phyloP scores from a whole-genome alignment of 2,797 vertebrate species.

The Bradypus variegatus region DNA sequence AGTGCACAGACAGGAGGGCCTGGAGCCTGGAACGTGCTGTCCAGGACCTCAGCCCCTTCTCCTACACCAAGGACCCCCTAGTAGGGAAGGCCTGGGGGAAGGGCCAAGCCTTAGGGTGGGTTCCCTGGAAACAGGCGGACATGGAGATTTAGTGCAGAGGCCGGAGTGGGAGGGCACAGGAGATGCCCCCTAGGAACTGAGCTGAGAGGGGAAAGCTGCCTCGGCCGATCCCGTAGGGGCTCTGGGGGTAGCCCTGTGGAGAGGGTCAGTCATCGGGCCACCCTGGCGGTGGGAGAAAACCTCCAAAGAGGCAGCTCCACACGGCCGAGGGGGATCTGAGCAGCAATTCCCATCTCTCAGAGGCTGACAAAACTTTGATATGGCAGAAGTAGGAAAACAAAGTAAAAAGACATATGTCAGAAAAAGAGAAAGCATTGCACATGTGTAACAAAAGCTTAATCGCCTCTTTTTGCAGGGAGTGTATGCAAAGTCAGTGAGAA shows the following conservation, averaged over 20 bases:
- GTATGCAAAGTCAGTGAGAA: no score
- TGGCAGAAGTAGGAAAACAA: neutral
- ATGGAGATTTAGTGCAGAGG: neutral
- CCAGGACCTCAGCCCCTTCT: fast-evolving
- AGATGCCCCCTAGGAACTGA: neutral
- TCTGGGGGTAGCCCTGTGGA: neutral
- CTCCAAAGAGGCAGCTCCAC: fast-evolving
- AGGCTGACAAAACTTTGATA: neutral
- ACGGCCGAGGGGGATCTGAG: no score
- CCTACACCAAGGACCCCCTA: neutral
- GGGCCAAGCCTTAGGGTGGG: neutral
- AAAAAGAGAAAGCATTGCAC: neutral
- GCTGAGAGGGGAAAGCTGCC: fast-evolving
- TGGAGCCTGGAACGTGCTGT: neutral
- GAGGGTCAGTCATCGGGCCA: fast-evolving
- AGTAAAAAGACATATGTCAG: neutral
- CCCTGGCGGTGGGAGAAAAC: no score
- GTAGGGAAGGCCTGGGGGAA: neutral
- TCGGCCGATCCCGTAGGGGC: fast-evolving
- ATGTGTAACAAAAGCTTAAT: neutral
- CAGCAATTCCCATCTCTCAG: no score
- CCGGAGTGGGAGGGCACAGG: fast-evolving
- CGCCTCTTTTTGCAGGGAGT: neutral
- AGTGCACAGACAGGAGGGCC: neutral
- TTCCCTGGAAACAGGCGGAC: neutral